Base-by-base conservation (phyloP, 2,888 invertebrate species). In the Lepas anatifera region DNA sequence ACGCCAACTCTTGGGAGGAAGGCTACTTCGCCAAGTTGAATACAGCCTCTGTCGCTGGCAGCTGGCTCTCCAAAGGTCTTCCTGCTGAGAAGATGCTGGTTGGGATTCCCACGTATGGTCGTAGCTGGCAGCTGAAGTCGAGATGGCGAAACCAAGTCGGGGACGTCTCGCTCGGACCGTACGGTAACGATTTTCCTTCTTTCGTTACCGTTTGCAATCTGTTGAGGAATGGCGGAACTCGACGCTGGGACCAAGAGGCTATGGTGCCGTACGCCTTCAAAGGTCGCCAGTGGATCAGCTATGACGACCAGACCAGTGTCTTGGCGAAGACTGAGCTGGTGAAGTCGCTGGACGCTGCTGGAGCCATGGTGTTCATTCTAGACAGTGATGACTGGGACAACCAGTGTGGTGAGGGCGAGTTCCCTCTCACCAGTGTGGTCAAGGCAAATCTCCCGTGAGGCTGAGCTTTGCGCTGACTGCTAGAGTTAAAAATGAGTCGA, bases 291-390 rank as follows among this genome's bases (percentile, higher is more conserved):
- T 95, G 94, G 94, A 84, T 92, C 64, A 90, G 92, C 0, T 93
- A 86, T 78, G 93, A 94, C 73, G 85, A 88, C 76, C 83, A 84
- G 35, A 79, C 82, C 67, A 93, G 92, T 79, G 83, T 90, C 2
- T 81, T 81, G 69, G 85, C 85, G 75, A 93, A 90, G 81, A 87
- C 85, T 76, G 77, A 52, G 25, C 58, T 67, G 79, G 85, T 89
- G 1, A 84, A 83, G 76, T 81, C 83, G 11, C 82, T 85, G 68
- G 82, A 84, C 46, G 85, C 89, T 75, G 88, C 88, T 67, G 94
- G 94, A 43, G 89, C 88, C 8, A 93, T 93, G 92, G 82, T 92
- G 71, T 91, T 88, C 80, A 88, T 89, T 16, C 81, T 94, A 32
- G 92, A 92, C 77, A 84, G 86, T 2, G 94, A 94, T 78, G 93